Base-by-base conservation (phyloP, 2,888 invertebrate species). In the Nudaria mundana region DNA sequence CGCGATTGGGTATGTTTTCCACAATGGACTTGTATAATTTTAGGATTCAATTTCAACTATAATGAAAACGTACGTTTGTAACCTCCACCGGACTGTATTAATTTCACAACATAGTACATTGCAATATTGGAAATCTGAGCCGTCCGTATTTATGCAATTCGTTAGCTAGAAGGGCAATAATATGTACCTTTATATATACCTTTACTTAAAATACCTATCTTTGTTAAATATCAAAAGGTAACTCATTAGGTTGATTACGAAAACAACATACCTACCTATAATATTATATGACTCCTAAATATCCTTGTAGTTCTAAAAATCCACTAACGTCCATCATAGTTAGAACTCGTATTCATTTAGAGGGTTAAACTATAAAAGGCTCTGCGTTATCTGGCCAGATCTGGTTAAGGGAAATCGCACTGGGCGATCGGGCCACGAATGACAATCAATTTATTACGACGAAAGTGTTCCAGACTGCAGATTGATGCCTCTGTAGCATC, bases 391-490 rank as follows among this genome's bases (percentile, higher is more conserved):
- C 32, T 51, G 52, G 53, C 42, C 29, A 37, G 41, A 45, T 53
- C 49, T 52, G 52, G 41, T 36, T 34, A 36, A 56, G 74, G 70
- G 76, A 76, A 81, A 78, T 73, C 76, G 66, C 39, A 56, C 40
- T 30, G 40, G 60, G 63, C 71, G 72, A 69, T 69, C 68, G 60
- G 55, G 48, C 48, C 50, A 45, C 53, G 82, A 81, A 82, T 83
- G 69, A 76, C 79, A 84, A 85, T 83, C 74, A 74, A 74, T 75
- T 76, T 63, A 63, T 51, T 60, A 64, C 71, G 67, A 72, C 69
- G 83, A 83, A 83, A 84, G 83, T 84, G 81, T 81, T 76, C 68
- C 74, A 71, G 81, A 82, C 81, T 71, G 69, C 74, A 71, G 81
- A 82, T 81, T 71, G 77, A 77, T 75, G 71, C 54, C 58, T 68